These are phyloP conservation scores for Melieria omissa DNA, from an alignment of 2,888 invertebrate species.

Conservation along the genomic window DNA sequence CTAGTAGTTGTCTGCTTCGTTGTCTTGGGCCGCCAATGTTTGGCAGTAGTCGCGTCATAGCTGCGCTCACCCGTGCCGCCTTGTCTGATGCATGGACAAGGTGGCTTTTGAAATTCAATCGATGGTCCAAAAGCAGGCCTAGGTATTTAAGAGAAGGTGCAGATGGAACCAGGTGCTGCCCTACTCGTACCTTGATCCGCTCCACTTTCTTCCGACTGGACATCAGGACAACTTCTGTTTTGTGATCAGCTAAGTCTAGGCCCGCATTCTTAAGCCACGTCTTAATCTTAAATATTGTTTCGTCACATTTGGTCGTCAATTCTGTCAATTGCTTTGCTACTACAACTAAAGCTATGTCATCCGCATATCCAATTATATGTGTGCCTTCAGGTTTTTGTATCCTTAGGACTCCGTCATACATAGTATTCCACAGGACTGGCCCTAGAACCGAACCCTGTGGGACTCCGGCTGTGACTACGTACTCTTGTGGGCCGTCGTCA, in stretches of 20 bases:
- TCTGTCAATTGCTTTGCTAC: not conserved
- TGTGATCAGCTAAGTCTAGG: not conserved
- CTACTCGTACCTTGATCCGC: too few species aligned
- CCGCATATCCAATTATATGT: not conserved
- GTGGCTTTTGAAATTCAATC: not conserved
- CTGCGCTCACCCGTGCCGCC: not conserved
- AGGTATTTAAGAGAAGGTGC: not conserved
- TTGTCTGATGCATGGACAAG: not conserved
- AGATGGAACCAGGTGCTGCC: too few species aligned
- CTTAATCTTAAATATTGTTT: not conserved
- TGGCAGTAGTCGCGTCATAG: too few species aligned
- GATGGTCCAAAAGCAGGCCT: not conserved
- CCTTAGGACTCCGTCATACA: too few species aligned
- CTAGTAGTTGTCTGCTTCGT: too few species aligned
- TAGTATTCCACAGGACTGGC: too few species aligned
- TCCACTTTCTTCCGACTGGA: not conserved
- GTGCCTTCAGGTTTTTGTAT: not conserved
- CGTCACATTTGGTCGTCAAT: not conserved
- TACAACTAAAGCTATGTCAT: not conserved
- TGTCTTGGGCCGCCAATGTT: too few species aligned
- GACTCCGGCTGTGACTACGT: too few species aligned
- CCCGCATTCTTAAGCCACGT: not conserved
- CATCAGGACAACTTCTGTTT: not conserved
- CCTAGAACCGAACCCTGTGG: too few species aligned
- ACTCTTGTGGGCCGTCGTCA: too few species aligned